Base-by-base conservation (phyloP, 1,140 invertebrate genomes). In the Drosophila lacteicornis region DNA sequence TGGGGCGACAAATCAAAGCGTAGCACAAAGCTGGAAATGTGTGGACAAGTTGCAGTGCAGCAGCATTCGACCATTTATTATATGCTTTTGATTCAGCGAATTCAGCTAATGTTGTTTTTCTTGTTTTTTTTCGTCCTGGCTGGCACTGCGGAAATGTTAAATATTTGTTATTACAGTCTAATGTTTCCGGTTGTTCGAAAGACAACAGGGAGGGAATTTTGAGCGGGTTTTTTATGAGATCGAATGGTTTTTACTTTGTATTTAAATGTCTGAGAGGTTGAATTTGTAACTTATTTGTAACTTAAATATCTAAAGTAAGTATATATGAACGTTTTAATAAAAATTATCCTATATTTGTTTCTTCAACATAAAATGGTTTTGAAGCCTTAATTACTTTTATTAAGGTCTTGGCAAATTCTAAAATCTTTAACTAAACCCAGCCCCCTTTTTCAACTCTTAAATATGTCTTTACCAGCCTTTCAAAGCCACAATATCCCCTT, bases 111-210 rank as follows among this genome's bases (percentile, higher is more conserved):
- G 71, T 59, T 66, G 61, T 59, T 67, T 53, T 67, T 67, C 38
- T 77, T 49, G 30, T 11, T 63, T 30, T 47, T 33, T 17, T 42
- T 15, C 25, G 19, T 25, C 22, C 12, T 70, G 17, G 57, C 51
- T 58, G 43, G 50, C 63, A 42, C 63, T 85, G 84, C 84, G 85
- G 85, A 88, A 88, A 88, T 88, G 85, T 90, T 88, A 90, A 88
- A 88, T 88, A 88, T 88, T 88, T 88, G 85, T 90, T 90, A 88
- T 88, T 88, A 79, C 81, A 85, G 85, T 90, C 85, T 81, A 88
- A 88, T 88, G 85, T 73, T 88, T 88, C 85, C 85, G 80, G 66
- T 70, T 69, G 49, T 51, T 30, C 55, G 49, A 63, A 75, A 81
- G 69, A 82, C 81, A 88, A 88, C 56, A 50, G 43, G 11, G 36